phyloP scores from a whole-genome alignment of 2,797 vertebrate species.

The Distichodus sexfasciatus region DNA sequence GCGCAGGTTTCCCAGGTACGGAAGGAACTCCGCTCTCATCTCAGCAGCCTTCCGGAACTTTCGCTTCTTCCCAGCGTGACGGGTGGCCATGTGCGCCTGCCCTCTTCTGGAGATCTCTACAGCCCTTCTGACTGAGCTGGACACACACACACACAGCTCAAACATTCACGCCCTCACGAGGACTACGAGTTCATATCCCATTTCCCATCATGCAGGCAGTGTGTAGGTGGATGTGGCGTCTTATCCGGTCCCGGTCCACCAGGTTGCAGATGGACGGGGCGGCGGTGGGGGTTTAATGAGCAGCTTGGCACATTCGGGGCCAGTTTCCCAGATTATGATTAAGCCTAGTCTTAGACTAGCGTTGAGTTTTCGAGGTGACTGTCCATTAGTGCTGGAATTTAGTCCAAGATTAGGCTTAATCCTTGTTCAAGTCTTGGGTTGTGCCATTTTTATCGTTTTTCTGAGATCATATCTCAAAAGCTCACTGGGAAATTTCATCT shows the following conservation, averaged over 20 bases:
- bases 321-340: no score
- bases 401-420: no score
- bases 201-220: constrained; percentile 2
- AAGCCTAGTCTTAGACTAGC: no score
- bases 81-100: constrained; percentile 79
- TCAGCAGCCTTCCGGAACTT: constrained; percentile 88
- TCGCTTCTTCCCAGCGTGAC: constrained; percentile 85
- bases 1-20: constrained; percentile 91
- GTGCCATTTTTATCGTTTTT: background rate
- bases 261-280: constrained; percentile 1
- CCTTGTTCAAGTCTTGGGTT: background rate
- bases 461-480: constrained; percentile 20
- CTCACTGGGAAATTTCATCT: background rate
- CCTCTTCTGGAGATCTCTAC: constrained; percentile 85
- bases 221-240: no score
- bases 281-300: background rate
- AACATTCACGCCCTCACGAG: constrained; percentile 44
- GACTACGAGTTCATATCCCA: background rate
- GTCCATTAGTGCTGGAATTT: no score
- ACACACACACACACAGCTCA: constrained; percentile 45
- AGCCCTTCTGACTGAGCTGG: constrained; percentile 79
- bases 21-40: constrained; percentile 92
- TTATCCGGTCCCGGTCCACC: no score
- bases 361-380: no score
- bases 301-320: no score